These are phyloP conservation scores for Drosophila grimshawi DNA, from an alignment of 1,140 invertebrate genomes.

Conservation along the genomic window DNA sequence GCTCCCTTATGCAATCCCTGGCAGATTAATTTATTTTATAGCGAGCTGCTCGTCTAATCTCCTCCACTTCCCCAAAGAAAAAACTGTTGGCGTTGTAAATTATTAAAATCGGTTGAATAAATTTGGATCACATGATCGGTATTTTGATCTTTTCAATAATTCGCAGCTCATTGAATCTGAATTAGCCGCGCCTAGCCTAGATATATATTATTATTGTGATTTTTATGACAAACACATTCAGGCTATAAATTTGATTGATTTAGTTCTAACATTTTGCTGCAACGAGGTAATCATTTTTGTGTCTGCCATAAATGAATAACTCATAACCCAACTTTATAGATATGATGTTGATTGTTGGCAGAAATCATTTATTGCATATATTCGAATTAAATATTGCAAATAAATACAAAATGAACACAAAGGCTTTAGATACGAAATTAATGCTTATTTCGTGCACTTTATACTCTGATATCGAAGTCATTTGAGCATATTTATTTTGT, in stretches of 20 bases:
- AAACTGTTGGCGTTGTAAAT: constrained; percentile 63
- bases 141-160: constrained; percentile 42
- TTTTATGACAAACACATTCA: background rate
- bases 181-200: constrained; percentile 7
- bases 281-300: too few relatives aligned
- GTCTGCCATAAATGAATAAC: too few relatives aligned
- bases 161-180: constrained; percentile 53
- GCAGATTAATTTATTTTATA: constrained; percentile 77
- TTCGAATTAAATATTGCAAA: too few relatives aligned
- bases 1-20: background rate
- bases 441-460: too few relatives aligned
- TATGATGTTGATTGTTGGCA: too few relatives aligned
- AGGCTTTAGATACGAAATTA: too few relatives aligned
- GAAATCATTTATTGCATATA: too few relatives aligned
- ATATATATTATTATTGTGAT: too few relatives aligned
- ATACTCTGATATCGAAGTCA: too few relatives aligned
- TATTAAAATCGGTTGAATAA: constrained; percentile 61
- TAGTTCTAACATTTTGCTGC: constrained; percentile 47
- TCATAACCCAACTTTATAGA: too few relatives aligned
- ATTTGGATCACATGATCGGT: constrained; percentile 36
- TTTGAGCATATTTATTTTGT: too few relatives aligned
- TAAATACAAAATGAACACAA: too few relatives aligned
- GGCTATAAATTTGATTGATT: constrained; percentile 36
- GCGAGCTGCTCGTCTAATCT: constrained; percentile 37
- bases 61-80: background rate